phyloP scores from a whole-genome alignment of 2,888 invertebrate species.

The Trilocha varians region DNA sequence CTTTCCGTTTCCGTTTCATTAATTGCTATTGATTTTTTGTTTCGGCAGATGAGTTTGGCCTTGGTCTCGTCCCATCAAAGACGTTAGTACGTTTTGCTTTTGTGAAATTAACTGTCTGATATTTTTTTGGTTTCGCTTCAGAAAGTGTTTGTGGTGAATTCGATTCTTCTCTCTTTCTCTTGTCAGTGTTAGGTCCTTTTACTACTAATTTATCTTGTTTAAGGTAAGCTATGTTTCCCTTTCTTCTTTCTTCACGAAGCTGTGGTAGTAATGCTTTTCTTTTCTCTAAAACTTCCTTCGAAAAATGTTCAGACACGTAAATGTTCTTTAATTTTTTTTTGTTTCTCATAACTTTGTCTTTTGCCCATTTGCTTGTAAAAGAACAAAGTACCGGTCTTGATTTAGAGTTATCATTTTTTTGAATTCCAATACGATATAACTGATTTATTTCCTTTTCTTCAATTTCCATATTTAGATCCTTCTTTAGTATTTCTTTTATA shows the following conservation, averaged over 20 bases:
- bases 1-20: constrained; percentile 3
- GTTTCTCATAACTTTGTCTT: constrained; percentile 16
- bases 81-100: constrained; percentile 9
- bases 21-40: not conserved
- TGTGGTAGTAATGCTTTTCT: constrained; percentile 13
- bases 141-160: constrained; percentile 7
- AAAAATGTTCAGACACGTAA: constrained; percentile 15
- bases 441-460: too few species aligned
- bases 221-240: constrained; percentile 15
- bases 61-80: constrained; percentile 7
- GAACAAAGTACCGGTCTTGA: constrained; percentile 9
- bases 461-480: too few species aligned
- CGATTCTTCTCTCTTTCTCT: constrained; percentile 7
- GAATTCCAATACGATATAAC: too few species aligned
- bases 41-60: constrained; percentile 3
- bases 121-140: constrained; percentile 6
- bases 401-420: too few species aligned
- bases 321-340: constrained; percentile 15
- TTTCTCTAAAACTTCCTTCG: constrained; percentile 15
- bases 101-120: constrained; percentile 7
- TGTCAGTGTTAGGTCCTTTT: constrained; percentile 6
- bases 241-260: constrained; percentile 13
- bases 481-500: too few species aligned
- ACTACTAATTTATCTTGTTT: constrained; percentile 14
- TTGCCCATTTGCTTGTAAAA: constrained; percentile 14